Conservation (phyloP, 2,888 invertebrate genomes). For the Stomorhina lunata region DNA sequence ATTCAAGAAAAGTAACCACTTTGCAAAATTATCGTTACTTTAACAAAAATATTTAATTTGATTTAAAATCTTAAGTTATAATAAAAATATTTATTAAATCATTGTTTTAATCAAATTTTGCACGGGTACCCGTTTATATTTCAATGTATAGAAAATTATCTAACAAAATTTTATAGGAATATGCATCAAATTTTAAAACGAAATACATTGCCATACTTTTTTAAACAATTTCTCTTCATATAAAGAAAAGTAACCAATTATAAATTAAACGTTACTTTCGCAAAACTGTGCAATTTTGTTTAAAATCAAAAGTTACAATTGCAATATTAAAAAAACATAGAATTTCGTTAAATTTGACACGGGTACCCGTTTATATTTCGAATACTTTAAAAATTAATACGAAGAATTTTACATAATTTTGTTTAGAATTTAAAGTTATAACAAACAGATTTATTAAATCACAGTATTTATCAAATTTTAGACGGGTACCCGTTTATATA, state of each 20-base stretch:
- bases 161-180: neutral
- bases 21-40: neutral
- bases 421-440: too few species aligned
- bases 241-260: neutral
- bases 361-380: neutral
- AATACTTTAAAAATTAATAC: too few species aligned
- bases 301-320: neutral
- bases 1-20: neutral
- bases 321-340: neutral
- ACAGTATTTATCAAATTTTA: too few species aligned
- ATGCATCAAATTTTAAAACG: neutral
- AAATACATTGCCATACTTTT: neutral
- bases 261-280: neutral
- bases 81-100: neutral
- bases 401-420: too few species aligned
- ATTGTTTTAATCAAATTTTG: neutral
- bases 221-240: neutral
- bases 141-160: too few species aligned
- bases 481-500: neutral
- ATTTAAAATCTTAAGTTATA: neutral
- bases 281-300: neutral
- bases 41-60: neutral
- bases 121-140: neutral
- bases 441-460: too few species aligned
- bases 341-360: neutral